Evolutionary conservation across 2,113 vertebrate species (phyloP), one percentile per base, ranked within the genome.

Genomic region (Oreotrochilus melanogaster): DNA sequence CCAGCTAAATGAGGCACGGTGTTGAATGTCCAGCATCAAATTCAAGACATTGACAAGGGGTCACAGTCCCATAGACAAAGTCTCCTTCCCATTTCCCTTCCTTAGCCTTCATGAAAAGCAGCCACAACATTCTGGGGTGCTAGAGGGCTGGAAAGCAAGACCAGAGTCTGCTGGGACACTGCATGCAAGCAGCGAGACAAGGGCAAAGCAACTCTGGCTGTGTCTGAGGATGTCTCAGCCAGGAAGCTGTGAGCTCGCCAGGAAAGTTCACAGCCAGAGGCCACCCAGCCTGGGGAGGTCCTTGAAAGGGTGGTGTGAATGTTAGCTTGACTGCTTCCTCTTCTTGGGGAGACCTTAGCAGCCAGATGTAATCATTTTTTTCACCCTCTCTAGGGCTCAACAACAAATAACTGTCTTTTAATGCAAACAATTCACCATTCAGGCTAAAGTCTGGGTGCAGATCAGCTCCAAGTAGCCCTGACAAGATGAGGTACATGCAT

Each of bases 181-280:
- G 31, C 42, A n/a, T 54, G 18, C 48, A 80, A 69, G 30, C 23
- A 56, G n/a, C 0, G 2, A 92, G 25, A 54, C 31, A 58, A 79
- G 58, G 71, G 67, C 67, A 86, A 69, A 83, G 39, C n/a, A 79
- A 4, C 48, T 62, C 54, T 65, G 54, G n/a, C 74, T 90, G 24
- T 62, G 42, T 78, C 42, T 88, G 67, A 73, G 42, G 33, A 58
- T 47, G 62, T 69, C 37, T 30, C 2, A 12, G 56, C 64, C 71
- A 86, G 71, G 24, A 75, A 83, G 71, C 28, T 43, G 30, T 43
- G 39, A 12, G 22, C 51, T 78, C 1, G 0, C 64, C 75, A 66
- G 61, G 39, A 24, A 92, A 73, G 60, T 84, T 89, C 64, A 67
- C 19, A 92, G 71, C 75, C 75, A 92, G 45, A 86, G 74, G 75